A percentile compares a stretch with the other conserved stretches of the same genome.
These are phyloP conservation scores for Macaca mulatta DNA, from an alignment of 2,113 vertebrate species.

Conservation along the genomic window DNA sequence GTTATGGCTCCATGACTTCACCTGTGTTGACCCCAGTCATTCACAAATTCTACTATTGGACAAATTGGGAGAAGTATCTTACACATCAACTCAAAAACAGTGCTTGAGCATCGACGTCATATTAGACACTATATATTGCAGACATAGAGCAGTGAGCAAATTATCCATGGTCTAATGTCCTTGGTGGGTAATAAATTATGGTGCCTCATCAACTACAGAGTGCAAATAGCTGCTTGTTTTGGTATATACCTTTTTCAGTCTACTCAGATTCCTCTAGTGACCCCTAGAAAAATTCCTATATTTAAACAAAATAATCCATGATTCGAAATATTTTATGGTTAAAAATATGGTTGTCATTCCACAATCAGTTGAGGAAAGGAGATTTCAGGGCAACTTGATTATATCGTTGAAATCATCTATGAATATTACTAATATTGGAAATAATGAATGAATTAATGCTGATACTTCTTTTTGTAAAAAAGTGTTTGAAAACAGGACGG, in stretches of 20 bases:
- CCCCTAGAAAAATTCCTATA: not conserved
- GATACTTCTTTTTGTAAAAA: not conserved
- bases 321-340: not conserved
- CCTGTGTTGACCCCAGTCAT: not conserved
- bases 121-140: not conserved
- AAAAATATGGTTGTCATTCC: not conserved
- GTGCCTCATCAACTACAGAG: not conserved
- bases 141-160: not conserved
- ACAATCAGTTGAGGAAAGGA: not conserved
- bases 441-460: not conserved
- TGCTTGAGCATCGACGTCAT: not conserved
- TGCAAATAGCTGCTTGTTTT: not conserved
- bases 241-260: not conserved
- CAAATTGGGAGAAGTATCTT: not conserved
- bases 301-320: not conserved
- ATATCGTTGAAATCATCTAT: not conserved
- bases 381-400: not conserved
- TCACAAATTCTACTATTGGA: not conserved
- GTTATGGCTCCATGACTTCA: not conserved
- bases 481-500: not conserved
- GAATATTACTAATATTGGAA: not conserved
- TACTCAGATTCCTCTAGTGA: not conserved
- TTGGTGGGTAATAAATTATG: not conserved
- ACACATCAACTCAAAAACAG: not conserved
- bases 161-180: not conserved